Conservation (phyloP, 2,888 invertebrate genomes). For the Adelphocoris suturalis region DNA sequence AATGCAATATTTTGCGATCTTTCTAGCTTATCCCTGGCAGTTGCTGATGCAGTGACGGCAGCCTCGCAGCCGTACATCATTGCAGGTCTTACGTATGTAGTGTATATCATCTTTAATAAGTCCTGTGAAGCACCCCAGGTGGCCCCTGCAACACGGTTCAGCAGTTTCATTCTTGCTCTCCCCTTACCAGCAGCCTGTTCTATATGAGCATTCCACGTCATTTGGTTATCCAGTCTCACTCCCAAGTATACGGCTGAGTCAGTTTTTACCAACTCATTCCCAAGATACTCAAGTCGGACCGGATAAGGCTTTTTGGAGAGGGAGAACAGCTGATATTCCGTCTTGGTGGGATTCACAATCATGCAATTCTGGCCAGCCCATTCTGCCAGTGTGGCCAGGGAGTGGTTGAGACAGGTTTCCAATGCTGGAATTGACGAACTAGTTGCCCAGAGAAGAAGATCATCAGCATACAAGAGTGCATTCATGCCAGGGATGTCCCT, state of each 20-base stretch:
- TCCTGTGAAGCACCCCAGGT: conserved; percentile 51
- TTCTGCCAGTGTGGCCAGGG: not conserved
- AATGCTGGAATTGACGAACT: not conserved
- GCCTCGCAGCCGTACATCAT: conserved; percentile 39
- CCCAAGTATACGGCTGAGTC: conserved; percentile 55
- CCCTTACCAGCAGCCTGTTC: conserved; percentile 23
- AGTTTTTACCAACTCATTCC: conserved; percentile 1
- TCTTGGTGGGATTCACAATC: conserved; percentile 10
- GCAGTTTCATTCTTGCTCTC: conserved; percentile 37
- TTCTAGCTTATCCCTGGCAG: conserved; percentile 41
- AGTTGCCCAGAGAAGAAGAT: not conserved
- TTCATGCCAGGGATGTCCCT: conserved; percentile 39
- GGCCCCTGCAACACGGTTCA: conserved; percentile 41
- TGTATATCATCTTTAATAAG: conserved; percentile 21
- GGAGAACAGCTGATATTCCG: conserved; percentile 20
- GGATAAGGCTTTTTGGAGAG: conserved; percentile 26
- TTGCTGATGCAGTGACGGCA: conserved; percentile 29
- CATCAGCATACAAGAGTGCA: conserved; percentile 41
- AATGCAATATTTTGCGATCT: not conserved
- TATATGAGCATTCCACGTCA: conserved; percentile 41
- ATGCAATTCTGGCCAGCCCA: not conserved
- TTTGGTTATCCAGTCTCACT: conserved; percentile 38
- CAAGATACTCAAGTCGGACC: conserved; percentile 6
- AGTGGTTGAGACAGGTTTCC: not conserved
- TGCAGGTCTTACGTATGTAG: conserved; percentile 41